Evolutionary conservation across 2,113 vertebrate species (phyloP).

Genomic region (Lophius piscatorius): DNA sequence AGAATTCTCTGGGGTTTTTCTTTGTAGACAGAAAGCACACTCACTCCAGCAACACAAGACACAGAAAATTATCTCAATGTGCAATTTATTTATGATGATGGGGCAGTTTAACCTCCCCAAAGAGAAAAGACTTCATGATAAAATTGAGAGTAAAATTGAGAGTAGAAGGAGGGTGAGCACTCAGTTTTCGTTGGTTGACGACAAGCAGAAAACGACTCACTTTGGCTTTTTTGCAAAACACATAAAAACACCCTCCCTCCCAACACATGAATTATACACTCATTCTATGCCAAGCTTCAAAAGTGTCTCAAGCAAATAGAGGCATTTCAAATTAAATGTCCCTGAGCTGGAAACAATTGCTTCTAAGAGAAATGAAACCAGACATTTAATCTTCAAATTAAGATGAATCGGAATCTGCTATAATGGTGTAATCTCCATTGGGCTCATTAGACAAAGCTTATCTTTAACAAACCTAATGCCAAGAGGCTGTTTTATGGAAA

Average conservation of each 20-base stretch:
- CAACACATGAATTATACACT: constrained; percentile 13
- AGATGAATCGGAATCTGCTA: constrained; percentile 17
- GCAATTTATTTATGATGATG: constrained; percentile 62
- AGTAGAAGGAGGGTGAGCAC: too few relatives aligned
- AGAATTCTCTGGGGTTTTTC: constrained; percentile 26
- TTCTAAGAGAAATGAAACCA: constrained; percentile 10
- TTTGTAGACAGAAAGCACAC: constrained; percentile 37
- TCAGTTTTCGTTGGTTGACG: constrained; percentile 64
- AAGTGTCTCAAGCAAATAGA: constrained; percentile 58
- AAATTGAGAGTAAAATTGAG: constrained; percentile 63
- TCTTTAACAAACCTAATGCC: constrained; percentile 2
- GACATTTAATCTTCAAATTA: constrained; percentile 25
- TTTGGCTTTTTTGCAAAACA: constrained; percentile 65
- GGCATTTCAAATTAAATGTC: constrained; percentile 49
- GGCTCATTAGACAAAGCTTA: constrained; percentile 1
- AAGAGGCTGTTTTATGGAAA: not conserved
- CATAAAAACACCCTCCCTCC: constrained; percentile 45
- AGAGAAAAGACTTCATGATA: constrained; percentile 59
- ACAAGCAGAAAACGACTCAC: constrained; percentile 64
- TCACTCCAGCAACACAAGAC: constrained; percentile 40
- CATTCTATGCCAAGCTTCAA: constrained; percentile 58
- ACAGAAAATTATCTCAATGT: constrained; percentile 59
- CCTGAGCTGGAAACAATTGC: constrained; percentile 35
- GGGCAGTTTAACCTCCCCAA: constrained; percentile 49
- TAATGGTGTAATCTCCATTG: constrained; percentile 28